A percentile compares a stretch with the other conserved stretches of the same genome.
Conservation (phyloP, 2,113 vertebrate genomes). For the Caranx melampygus region DNA sequence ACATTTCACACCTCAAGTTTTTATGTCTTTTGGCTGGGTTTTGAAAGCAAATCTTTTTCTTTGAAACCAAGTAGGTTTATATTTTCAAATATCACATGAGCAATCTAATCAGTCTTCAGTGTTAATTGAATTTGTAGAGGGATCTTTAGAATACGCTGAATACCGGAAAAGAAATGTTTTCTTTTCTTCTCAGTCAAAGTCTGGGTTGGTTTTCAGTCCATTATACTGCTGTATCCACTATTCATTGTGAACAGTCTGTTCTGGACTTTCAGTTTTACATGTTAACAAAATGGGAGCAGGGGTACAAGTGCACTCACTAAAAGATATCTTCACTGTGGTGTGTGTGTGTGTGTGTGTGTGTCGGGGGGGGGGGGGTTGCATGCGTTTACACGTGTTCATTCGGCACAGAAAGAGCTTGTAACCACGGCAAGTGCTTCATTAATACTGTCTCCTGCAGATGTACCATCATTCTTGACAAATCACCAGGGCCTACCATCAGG, state of each 20-base stretch:
- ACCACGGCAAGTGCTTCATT: conserved; percentile 73
- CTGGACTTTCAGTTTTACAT: neutral
- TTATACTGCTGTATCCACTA: too few relatives aligned
- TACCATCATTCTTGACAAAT: conserved; percentile 70
- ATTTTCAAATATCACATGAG: neutral
- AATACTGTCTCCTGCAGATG: conserved; percentile 71
- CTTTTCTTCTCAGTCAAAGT: neutral
- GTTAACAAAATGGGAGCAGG: conserved; percentile 41
- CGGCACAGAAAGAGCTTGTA: conserved; percentile 61
- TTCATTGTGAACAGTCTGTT: neutral
- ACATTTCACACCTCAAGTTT: neutral
- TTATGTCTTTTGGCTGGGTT: neutral
- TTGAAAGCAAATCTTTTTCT: neutral
- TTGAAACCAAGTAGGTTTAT: neutral
- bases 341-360: neutral
- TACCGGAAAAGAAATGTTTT: neutral
- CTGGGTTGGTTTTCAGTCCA: neutral
- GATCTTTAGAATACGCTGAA: neutral
- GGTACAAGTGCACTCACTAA: conserved; percentile 41
- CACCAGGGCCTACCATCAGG: conserved; percentile 62
- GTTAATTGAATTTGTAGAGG: neutral
- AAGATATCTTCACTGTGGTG: neutral
- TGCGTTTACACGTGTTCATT: conserved; percentile 21
- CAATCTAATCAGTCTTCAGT: neutral
- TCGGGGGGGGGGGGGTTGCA: neutral